Conservation (phyloP, 64 coral and sea anemone species). For the Acropora yongei region DNA sequence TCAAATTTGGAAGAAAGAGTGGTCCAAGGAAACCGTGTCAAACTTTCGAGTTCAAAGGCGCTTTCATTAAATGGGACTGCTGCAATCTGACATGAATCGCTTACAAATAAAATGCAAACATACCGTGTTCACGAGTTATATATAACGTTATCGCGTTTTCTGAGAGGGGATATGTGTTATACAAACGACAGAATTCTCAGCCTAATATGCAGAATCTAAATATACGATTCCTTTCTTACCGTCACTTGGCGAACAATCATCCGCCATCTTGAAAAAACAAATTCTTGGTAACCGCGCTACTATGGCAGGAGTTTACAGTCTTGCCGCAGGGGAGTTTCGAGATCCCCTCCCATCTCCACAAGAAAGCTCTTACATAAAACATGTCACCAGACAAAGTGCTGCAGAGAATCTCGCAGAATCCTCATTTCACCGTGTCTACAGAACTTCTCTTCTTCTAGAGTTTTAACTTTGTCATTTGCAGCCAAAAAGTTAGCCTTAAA, state of each 20-base stretch:
- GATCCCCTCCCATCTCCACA: too few relatives aligned
- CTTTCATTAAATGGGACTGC: too few relatives aligned
- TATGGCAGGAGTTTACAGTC: not conserved
- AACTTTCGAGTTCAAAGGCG: too few relatives aligned
- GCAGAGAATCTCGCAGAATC: constrained; percentile 79
- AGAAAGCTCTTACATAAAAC: too few relatives aligned
- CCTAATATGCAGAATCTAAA: not conserved
- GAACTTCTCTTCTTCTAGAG: constrained; percentile 71
- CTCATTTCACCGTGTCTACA: constrained; percentile 82
- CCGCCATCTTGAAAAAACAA: not conserved
- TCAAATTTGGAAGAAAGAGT: too few relatives aligned
- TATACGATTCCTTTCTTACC: not conserved
- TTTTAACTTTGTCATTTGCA: constrained; percentile 50
- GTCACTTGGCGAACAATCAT: not conserved
- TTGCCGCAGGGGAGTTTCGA: too few relatives aligned
- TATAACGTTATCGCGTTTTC: too few relatives aligned
- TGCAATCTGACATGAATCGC: too few relatives aligned
- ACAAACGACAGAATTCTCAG: not conserved
- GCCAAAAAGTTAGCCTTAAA: constrained; percentile 35
- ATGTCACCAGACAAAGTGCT: not conserved
- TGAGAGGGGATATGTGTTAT: not conserved
- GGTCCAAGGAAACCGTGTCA: too few relatives aligned
- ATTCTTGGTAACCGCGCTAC: not conserved
- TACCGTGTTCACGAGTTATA: too few relatives aligned
- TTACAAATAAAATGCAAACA: too few relatives aligned